These are phyloP conservation scores for Lamellibrachia columna DNA, from an alignment of 2,888 invertebrate genomes.

Conservation along the genomic window DNA sequence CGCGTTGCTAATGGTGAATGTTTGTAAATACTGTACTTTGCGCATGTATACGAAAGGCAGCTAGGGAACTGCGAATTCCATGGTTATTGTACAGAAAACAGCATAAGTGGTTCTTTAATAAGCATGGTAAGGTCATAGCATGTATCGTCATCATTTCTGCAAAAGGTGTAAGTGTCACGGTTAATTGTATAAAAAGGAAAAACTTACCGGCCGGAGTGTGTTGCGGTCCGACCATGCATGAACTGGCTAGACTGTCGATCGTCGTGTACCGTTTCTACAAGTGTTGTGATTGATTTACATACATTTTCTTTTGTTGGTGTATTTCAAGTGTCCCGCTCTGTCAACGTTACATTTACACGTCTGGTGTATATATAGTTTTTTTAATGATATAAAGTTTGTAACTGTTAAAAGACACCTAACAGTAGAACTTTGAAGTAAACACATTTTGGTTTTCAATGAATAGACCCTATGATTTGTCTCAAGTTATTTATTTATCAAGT, in stretches of 20 bases:
- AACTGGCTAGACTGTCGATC: background rate
- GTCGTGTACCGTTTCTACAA: background rate
- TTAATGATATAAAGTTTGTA: background rate
- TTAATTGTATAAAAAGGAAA: background rate
- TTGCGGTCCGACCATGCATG: background rate
- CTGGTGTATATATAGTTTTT: background rate
- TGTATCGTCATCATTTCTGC: background rate
- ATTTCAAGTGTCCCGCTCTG: background rate
- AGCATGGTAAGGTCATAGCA: background rate
- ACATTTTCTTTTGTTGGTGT: background rate
- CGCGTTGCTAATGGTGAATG: constrained; percentile 12
- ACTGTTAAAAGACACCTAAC: no score
- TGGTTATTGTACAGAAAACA: background rate
- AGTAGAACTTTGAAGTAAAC: no score
- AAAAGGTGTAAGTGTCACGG: background rate
- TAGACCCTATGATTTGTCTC: no score
- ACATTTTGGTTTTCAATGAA: no score
- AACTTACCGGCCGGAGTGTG: background rate
- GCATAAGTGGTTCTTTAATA: background rate
- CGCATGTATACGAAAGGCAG: constrained; percentile 9
- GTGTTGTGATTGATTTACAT: background rate
- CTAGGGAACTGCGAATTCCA: background rate
- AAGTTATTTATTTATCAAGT: no score
- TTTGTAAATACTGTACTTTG: background rate
- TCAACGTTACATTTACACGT: no score